Evolutionary conservation across 2,797 vertebrate species (phyloP), one percentile per base, ranked within the genome.

Genomic region (Psittacula echo): DNA sequence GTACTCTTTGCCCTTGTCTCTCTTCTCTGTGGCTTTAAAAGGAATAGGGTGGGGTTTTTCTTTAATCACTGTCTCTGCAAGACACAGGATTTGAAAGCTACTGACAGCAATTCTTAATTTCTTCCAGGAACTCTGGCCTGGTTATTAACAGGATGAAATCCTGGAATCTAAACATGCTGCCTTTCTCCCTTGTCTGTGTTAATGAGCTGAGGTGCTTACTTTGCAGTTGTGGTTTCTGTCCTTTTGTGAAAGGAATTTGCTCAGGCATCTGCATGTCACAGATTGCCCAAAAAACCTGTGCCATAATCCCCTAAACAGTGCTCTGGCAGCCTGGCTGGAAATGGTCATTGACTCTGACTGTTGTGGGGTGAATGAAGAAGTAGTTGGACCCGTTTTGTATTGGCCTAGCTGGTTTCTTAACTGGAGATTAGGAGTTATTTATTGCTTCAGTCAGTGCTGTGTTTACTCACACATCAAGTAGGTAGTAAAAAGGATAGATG

Each of bases 401-500:
- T 89, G 64, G 80, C 19, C 64, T 74, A 58, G 20, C 32, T 94
- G 34, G 9, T 81, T 92, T 93, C 76, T 89, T 94, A 93, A 87
- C 62, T 78, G 56, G 65, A 30, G 39, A 91, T 95, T 92, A 93
- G 53, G 62, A 90, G 62, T 80, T 92, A 95, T 94, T 93, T 92
- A 95, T 92, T 86, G 21, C 58, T 90, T 76, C 79, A 85, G 50
- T 87, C 75, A 91, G 21, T 94, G 64, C 32, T 56, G 53, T 92
- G 72, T 95, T 97, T 93, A 87, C 71, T 94, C 68, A 84, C 82
- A 94, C 56, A 85, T 96, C 78, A 90, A 94, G 50, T 79, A 54
- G 37, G 71, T 77, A 94, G 83, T 94, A 94, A 97, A 97, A 87
- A 95, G 77, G 87, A 92, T 76, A 94, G 91, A 94, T 91, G 34